These are phyloP conservation scores for Yasuhikotakia modesta DNA, from an alignment of 2,797 vertebrate genomes.

Conservation along the genomic window DNA sequence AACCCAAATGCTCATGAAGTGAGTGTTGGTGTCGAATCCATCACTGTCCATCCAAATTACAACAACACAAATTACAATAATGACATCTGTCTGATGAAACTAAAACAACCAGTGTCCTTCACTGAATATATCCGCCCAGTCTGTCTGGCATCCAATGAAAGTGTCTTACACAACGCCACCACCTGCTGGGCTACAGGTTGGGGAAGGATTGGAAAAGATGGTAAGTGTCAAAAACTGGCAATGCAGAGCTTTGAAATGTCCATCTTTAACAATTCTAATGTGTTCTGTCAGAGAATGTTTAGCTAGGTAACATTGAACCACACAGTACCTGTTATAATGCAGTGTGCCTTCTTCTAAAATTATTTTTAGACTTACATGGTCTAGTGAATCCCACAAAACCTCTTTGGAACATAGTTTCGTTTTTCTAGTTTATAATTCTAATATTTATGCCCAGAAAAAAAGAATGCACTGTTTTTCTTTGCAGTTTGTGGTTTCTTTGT, in stretches of 20 bases:
- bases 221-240: slow-evolving; percentile 54
- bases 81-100: slow-evolving; percentile 70
- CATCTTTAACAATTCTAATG: neutral
- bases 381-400: too few relatives aligned
- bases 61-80: slow-evolving; percentile 55
- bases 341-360: too few relatives aligned
- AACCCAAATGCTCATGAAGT: slow-evolving; percentile 61
- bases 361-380: too few relatives aligned
- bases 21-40: neutral
- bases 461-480: too few relatives aligned
- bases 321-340: too few relatives aligned
- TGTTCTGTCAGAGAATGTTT: too few relatives aligned
- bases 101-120: slow-evolving; percentile 65
- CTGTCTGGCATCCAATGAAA: slow-evolving; percentile 74
- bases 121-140: slow-evolving; percentile 73
- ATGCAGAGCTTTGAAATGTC: neutral
- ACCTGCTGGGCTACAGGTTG: slow-evolving; percentile 73
- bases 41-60: slow-evolving; percentile 67
- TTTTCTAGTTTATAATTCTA: too few relatives aligned
- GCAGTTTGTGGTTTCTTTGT: too few relatives aligned
- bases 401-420: too few relatives aligned
- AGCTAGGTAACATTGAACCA: too few relatives aligned
- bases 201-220: slow-evolving; percentile 52
- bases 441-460: too few relatives aligned
- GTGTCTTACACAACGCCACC: slow-evolving; percentile 61